Percentiles rank a stretch among this genome's conserved stretches.
These are phyloP conservation scores for Bruchidius siliquastri DNA, from an alignment of 2,888 invertebrate species.

Conservation along the genomic window DNA sequence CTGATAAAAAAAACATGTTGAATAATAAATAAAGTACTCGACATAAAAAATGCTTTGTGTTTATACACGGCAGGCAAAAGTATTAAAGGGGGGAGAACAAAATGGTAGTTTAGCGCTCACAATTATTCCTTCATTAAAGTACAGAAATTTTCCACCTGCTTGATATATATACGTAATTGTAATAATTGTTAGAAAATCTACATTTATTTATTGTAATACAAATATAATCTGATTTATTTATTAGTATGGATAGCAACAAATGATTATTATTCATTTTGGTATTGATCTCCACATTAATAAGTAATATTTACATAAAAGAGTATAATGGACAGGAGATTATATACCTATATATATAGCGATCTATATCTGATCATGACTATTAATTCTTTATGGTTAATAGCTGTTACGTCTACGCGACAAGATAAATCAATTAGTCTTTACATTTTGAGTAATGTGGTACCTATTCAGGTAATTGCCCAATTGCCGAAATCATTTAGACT, in stretches of 20 bases:
- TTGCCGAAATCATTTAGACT: too few species aligned
- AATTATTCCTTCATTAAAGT: not conserved
- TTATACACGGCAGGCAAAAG: too few species aligned
- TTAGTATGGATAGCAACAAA: not conserved
- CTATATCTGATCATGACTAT: not conserved
- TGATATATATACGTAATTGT: not conserved
- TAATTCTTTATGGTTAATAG: not conserved
- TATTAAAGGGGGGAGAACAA: too few species aligned
- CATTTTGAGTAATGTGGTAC: too few species aligned
- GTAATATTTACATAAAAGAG: not conserved
- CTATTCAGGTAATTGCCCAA: too few species aligned
- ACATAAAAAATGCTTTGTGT: too few species aligned
- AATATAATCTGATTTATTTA: not conserved
- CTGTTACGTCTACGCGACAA: too few species aligned
- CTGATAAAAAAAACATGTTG: too few species aligned
- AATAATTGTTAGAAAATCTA: not conserved
- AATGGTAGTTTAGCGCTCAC: too few species aligned
- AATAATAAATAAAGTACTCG: too few species aligned
- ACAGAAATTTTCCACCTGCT: not conserved
- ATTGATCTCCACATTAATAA: not conserved
- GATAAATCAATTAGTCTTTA: too few species aligned
- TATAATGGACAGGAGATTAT: not conserved
- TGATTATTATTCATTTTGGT: not conserved
- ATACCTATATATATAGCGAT: not conserved
- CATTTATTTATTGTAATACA: not conserved